Evolutionary conservation across 2,113 vertebrate species (phyloP), one percentile per base, ranked within the genome.

Genomic region (Corvus moneduloides): DNA sequence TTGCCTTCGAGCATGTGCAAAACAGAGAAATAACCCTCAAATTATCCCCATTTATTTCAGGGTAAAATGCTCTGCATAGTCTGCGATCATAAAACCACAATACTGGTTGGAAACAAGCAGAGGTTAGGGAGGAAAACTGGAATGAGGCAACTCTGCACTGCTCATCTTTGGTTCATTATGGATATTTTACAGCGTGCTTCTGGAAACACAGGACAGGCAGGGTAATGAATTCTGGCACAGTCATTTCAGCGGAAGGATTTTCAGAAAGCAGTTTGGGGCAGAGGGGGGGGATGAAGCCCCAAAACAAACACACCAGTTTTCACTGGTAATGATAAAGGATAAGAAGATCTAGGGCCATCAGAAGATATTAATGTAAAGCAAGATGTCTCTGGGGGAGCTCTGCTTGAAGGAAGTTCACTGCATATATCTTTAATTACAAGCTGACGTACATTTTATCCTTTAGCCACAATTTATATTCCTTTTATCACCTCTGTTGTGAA

Each of bases 401-500:
- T 52, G 16, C 75, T 56, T 24, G 43, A 59, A 89, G 56, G 39
- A 48, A 58, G 54, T 63, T 84, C 66, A 28, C 33, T 64, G 20
- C 41, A 78, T 48, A 10, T 26, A 82, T 41, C 62, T 92, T 93
- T 76, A 92, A 81, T 71, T 89, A 64, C 49, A 49, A 91, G 58
- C 37, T 7, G 10, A 72, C 2, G 13, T 71, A 58, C 8, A 13
- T 90, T 89, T 87, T 81, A 39, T 90, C 39, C 61, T 93, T 84
- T 89, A 81, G 43, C 17, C 44, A 87, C 33, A 67, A 35, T 59
- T 93, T 92, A 48, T 72, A 59, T 92, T 91, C 68, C 49, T 90
- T 94, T 81, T 75, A 93, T 82, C 80, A 78, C n/a, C 61, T 95
- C 46, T 82, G 48, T 67, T 78, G 58, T 69, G 41, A 75, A 74